Evolutionary conservation across 2,113 vertebrate species (phyloP), one percentile per base, ranked within the genome.

Genomic region (Peromyscus polionotus): DNA sequence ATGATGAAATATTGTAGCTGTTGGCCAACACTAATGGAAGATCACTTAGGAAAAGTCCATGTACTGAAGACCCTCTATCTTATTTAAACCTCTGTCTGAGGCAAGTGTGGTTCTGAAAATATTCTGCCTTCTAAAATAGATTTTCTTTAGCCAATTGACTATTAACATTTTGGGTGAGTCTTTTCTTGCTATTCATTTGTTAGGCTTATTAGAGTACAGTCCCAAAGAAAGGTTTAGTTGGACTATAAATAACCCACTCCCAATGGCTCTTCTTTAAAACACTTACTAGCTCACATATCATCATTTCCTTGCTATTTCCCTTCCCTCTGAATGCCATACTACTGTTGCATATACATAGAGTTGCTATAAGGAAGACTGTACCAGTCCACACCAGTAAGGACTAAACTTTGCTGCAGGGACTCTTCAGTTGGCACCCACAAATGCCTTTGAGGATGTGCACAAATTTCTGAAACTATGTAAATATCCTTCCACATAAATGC

Each of bases 1-100:
- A 95, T 93, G 68, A 90, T 90, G 33, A 91, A 94, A 92, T 65
- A 57, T 48, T 70, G 1, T 94, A 94, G 67, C 28, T 76, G 31
- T 42, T 95, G 70, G 77, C n/a, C 57, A 97, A 61, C 7, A 72
- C 1, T 91, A 8, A 12, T 90, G 45, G 75, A 92, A 73, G 51
- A 90, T 88, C 81, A 86, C 84, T 87, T 57, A 72, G 9, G 61
- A 76, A 88, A 83, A 92, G 97, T 94, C 81, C 33, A 85, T 1
- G 28, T n/a, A 88, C 39, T 12, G 39, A 95, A 63, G 12, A 4
- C 68, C 5, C 1, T 88, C 36, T 65, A 33, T 57, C 31, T 14
- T 24, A 57, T 77, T 57, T 48, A 88, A 94, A 57, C 17, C 36
- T 94, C 61, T 73, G 3, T 76, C 65, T 76, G 17, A 87, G 39